Conservation (phyloP, 2,113 vertebrate species). For the Donacobius atricapilla region DNA sequence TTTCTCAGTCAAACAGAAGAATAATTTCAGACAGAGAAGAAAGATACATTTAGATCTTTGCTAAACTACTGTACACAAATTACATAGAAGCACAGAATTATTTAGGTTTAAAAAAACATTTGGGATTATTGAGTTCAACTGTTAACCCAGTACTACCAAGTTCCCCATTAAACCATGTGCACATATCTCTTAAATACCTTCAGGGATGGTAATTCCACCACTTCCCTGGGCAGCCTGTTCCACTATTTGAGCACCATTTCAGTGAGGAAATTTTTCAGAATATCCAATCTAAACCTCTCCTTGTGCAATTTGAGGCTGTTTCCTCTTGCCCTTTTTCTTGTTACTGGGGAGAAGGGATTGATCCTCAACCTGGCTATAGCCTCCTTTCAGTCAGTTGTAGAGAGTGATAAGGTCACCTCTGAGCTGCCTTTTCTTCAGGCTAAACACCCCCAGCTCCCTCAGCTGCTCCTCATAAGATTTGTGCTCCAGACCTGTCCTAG, state of each 20-base stretch:
- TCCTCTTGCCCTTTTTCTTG: neutral
- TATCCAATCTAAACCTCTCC: neutral
- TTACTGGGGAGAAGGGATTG: neutral
- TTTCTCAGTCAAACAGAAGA: conserved; percentile 53
- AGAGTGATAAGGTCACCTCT: neutral
- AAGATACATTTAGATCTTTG: neutral
- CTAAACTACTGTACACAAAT: neutral
- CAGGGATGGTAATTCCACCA: neutral
- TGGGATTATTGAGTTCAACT: neutral
- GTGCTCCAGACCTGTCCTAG: neutral
- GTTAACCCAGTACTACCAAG: neutral
- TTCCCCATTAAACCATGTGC: neutral
- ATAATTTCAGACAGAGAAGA: neutral
- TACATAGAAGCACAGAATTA: neutral
- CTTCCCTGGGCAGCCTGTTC: neutral
- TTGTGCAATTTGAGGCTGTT: neutral
- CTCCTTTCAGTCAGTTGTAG: neutral
- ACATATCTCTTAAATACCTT: neutral
- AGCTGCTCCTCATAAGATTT: neutral
- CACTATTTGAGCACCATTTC: neutral
- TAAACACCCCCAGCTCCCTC: neutral
- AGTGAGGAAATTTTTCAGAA: neutral
- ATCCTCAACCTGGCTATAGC: neutral
- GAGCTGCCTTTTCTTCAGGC: neutral
- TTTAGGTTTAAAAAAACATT: neutral